A percentile compares a stretch with the other conserved stretches of the same genome.
Evolutionary conservation across 2,888 invertebrate genomes (phyloP).

Genomic region (Ceraclea dissimilis): DNA sequence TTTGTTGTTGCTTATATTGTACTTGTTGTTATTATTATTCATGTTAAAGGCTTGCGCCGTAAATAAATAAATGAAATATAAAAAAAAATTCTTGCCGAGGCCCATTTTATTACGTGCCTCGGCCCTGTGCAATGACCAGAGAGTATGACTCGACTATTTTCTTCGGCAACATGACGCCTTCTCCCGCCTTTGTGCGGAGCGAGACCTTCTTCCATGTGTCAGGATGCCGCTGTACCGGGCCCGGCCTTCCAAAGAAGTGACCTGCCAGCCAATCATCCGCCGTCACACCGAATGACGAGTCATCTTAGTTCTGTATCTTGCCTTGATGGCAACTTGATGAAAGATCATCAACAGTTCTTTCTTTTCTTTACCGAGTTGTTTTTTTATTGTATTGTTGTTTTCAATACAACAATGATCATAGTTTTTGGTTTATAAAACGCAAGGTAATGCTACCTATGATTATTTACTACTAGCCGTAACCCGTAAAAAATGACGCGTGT

Average conservation of each 20-base stretch:
- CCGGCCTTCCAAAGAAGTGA: slow-evolving; percentile 1
- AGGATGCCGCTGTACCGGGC: background rate
- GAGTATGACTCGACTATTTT: background rate
- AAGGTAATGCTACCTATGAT: too few species aligned
- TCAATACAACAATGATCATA: background rate
- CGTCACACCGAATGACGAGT: background rate
- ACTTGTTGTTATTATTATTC: too few species aligned
- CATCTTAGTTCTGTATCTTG: background rate
- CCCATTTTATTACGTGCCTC: too few species aligned
- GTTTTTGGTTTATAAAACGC: background rate
- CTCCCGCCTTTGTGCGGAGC: background rate
- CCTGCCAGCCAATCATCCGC: slow-evolving; percentile 1
- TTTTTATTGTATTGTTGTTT: background rate
- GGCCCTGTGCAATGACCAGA: too few species aligned
- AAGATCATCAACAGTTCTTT: background rate
- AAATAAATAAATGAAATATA: too few species aligned
- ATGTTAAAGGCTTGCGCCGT: too few species aligned
- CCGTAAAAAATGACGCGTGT: too few species aligned
- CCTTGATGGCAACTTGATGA: background rate
- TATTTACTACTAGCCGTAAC: too few species aligned
- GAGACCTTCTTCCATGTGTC: background rate
- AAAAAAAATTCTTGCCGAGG: too few species aligned
- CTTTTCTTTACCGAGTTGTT: background rate
- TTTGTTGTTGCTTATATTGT: too few species aligned
- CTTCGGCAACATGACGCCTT: background rate